A percentile compares a stretch with the other conserved stretches of the same genome.
Evolutionary conservation across 2,888 invertebrate species (phyloP).

Genomic region (Eubasilissa splendida): DNA sequence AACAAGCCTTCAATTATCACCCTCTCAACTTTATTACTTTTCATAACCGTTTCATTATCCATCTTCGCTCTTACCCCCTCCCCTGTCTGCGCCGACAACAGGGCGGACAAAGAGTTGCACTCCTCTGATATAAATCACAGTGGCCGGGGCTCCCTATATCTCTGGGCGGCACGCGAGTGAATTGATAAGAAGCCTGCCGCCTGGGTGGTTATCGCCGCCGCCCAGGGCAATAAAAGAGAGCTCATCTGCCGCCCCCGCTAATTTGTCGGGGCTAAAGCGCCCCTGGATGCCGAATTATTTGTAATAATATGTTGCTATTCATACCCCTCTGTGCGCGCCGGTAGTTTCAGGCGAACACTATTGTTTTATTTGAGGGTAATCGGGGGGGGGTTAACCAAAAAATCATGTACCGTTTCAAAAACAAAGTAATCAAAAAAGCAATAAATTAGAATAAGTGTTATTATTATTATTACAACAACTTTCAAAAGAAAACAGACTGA

Average conservation of each 20-base stretch:
- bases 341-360: neutral
- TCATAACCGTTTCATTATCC: conserved; percentile 31
- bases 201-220: conserved; percentile 55
- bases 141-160: conserved; percentile 39
- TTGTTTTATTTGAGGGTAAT: conserved; percentile 20
- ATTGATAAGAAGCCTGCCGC: conserved; percentile 53
- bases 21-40: conserved; percentile 41
- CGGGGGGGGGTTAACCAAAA: no score
- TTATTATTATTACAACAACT: no score
- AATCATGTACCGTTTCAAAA: no score
- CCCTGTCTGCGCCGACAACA: neutral
- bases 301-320: conserved; percentile 53
- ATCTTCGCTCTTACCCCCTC: neutral
- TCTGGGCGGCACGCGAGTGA: conserved; percentile 51
- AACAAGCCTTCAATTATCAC: conserved; percentile 13
- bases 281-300: conserved; percentile 54
- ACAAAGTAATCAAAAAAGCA: no score
- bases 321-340: conserved; percentile 24
- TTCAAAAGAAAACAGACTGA: no score
- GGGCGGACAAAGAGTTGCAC: conserved; percentile 34
- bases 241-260: conserved; percentile 59
- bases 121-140: conserved; percentile 56
- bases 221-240: conserved; percentile 59
- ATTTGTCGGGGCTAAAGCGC: conserved; percentile 54
- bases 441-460: no score